Evolutionary conservation across 1,140 invertebrate species (phyloP).

Genomic region (Diorhabda carinulata): DNA sequence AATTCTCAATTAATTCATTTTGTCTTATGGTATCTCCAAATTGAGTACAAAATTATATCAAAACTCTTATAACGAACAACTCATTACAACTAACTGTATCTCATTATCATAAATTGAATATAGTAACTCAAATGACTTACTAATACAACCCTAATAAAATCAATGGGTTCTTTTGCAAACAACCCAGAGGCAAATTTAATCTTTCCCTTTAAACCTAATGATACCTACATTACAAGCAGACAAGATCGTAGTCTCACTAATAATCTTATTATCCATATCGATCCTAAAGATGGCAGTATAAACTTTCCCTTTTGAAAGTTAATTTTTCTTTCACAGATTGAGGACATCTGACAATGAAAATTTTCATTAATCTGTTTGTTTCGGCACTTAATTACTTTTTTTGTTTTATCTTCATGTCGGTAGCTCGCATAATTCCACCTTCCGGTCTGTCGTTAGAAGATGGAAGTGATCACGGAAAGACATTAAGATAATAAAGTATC

Average conservation of each 20-base stretch:
- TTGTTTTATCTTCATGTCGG: neutral
- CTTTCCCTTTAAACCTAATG: neutral
- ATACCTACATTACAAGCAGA: neutral
- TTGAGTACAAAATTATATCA: too few species aligned
- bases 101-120: too few species aligned
- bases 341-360: neutral
- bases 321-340: neutral
- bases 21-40: too few species aligned
- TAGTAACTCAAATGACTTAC: too few species aligned
- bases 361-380: neutral
- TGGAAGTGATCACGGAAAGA: neutral
- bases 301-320: neutral
- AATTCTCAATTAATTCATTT: too few species aligned
- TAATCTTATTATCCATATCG: constrained; percentile 3
- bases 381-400: neutral
- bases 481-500: too few species aligned
- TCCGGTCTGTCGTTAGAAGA: neutral
- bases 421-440: neutral
- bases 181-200: neutral
- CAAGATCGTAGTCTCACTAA: neutral
- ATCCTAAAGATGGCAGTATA: neutral
- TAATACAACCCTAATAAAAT: neutral
- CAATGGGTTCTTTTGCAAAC: neutral
- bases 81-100: too few species aligned
- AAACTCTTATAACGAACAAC: too few species aligned